Percentiles rank a stretch among this genome's conserved stretches.
These are phyloP conservation scores for Campoplex capitator DNA, from an alignment of 2,888 invertebrate species.

Conservation along the genomic window DNA sequence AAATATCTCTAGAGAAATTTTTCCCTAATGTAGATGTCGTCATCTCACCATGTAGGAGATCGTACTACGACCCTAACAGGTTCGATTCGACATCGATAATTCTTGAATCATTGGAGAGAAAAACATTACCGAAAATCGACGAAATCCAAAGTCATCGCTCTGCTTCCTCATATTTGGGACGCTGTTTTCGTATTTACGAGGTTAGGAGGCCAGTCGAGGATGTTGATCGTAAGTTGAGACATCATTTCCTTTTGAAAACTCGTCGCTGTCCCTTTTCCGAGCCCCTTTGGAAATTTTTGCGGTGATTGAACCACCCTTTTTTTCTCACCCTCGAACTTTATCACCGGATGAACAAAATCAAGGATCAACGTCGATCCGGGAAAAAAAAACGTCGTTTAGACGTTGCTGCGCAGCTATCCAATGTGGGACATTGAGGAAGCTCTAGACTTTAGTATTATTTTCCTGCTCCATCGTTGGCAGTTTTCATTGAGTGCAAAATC, in stretches of 20 bases:
- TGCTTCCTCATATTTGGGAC: background rate
- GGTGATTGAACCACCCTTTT: slow-evolving; percentile 48
- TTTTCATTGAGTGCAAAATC: slow-evolving; percentile 19
- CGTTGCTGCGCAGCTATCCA: slow-evolving; percentile 3
- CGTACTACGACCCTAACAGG: too few relatives aligned
- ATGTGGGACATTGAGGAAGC: slow-evolving; percentile 28
- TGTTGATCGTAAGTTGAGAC: slow-evolving; percentile 21
- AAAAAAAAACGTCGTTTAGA: slow-evolving; percentile 14
- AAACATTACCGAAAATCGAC: background rate
- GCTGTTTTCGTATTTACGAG: background rate
- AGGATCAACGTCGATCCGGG: slow-evolving; percentile 50
- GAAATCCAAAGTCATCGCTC: background rate
- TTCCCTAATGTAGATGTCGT: too few relatives aligned
- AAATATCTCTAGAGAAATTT: background rate
- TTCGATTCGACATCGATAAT: background rate
- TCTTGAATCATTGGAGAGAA: background rate
- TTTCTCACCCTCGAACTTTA: slow-evolving; percentile 26
- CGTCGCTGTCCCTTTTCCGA: slow-evolving; percentile 44
- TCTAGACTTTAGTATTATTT: slow-evolving; percentile 5
- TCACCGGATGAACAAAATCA: slow-evolving; percentile 46
- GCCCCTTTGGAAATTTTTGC: slow-evolving; percentile 36
- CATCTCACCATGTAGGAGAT: too few relatives aligned
- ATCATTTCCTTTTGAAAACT: slow-evolving; percentile 44
- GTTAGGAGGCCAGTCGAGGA: background rate
- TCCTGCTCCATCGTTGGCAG: slow-evolving; percentile 37